Conservation (phyloP, 2,113 vertebrate species). For the Alethe castanea region DNA sequence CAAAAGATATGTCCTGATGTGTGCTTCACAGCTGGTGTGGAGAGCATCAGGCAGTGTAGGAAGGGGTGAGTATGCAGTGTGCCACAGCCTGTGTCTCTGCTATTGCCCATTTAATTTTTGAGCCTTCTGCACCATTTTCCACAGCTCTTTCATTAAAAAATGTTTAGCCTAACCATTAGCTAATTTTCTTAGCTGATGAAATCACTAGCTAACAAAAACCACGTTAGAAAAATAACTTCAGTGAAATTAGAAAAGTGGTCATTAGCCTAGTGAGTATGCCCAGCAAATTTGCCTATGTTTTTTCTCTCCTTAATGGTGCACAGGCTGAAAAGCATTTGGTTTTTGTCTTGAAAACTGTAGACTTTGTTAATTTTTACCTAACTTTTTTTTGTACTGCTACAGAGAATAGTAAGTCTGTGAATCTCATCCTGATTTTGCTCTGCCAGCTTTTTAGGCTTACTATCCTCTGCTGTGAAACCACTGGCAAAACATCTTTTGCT, state of each 20-base stretch:
- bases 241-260: background rate
- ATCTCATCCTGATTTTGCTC: background rate
- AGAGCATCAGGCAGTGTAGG: background rate
- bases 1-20: background rate
- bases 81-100: background rate
- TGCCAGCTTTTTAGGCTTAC: background rate
- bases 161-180: background rate
- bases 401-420: background rate
- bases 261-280: background rate
- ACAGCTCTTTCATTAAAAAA: background rate
- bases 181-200: background rate
- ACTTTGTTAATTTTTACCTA: background rate
- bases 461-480: background rate
- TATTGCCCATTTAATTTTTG: background rate
- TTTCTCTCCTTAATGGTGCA: background rate
- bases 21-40: background rate
- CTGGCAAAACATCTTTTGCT: background rate
- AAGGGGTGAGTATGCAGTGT: background rate
- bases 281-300: background rate
- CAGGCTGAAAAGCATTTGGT: background rate
- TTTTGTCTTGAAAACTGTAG: background rate
- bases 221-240: background rate
- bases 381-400: background rate
- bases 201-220: background rate
- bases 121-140: background rate